Base-by-base conservation (phyloP, 2,888 invertebrate species). In the Nomada hirtipes region DNA sequence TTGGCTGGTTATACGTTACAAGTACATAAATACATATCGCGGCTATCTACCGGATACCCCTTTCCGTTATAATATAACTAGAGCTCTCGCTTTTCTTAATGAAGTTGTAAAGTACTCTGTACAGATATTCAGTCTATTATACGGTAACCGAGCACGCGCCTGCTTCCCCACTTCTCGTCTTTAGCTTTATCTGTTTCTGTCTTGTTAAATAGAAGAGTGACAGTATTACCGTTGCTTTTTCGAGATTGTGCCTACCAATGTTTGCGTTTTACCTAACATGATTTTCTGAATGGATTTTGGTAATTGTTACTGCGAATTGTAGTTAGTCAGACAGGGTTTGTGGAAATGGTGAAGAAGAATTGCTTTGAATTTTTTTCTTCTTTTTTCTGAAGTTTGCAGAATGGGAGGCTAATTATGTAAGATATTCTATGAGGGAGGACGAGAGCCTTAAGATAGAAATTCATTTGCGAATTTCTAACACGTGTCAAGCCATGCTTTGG, bases 11-110 rank as follows among this genome's bases (percentile, higher is more conserved):
- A 63, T 67, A 63, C 23, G 61, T 23, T 50, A n/a, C 72, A 55
- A 60, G 65, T 15, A 15, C 15, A 47, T 15, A 15, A 47, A 15
- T 47, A 13, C 15, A 47, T 67, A 60, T 61, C 53, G 23, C n/a
- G 47, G 9, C 57, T 68, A 55, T 60, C 55, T 69, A 36, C 42
- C 72, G 70, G 68, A 67, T 69, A 82, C 15, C 15, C 73, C 72
- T 70, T 76, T 76, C 72, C 82, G 83, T 84, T 86, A 79, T 60
- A 81, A 68, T 72, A 79, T 60, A 81, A 68, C 75, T 29, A 42
- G 13, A 44, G 47, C 44, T 50, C 63, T 69, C 18, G 20, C 47
- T 76, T 68, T 55, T 26, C 18, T 63, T 73, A 79, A 73, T 53
- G 72, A 72, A 52, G 57, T 44, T 47, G 60, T 42, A n/a, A 11